Conservation (phyloP, 1,140 invertebrate genomes). For the Tigriopus japonicus region DNA sequence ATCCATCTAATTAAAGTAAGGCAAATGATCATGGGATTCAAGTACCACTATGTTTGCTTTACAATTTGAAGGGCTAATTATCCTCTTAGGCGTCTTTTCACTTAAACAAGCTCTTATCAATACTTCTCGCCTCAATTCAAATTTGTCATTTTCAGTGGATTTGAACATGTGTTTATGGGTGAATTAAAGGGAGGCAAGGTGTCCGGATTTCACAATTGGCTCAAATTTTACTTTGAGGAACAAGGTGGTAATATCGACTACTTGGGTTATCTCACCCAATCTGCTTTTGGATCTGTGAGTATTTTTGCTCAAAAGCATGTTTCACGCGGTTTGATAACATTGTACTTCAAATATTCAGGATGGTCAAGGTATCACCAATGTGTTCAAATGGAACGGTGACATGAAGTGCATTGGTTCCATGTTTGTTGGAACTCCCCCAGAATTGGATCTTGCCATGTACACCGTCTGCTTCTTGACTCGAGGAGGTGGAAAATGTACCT, state of each 20-base stretch:
- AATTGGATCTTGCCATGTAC: constrained; percentile 76
- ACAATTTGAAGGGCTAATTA: no score
- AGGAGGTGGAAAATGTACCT: constrained; percentile 43
- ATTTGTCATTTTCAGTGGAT: constrained; percentile 48
- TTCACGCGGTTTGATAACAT: background rate
- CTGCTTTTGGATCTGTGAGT: constrained; percentile 36
- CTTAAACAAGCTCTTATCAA: no score
- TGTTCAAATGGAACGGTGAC: constrained; percentile 47
- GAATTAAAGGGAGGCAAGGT: constrained; percentile 58
- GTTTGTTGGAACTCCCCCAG: constrained; percentile 77
- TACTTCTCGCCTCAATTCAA: background rate
- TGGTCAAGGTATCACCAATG: constrained; percentile 37
- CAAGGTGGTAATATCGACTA: constrained; percentile 43
- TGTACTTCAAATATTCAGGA: constrained; percentile 5
- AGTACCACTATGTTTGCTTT: no score
- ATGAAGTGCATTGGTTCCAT: constrained; percentile 56
- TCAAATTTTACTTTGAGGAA: constrained; percentile 61
- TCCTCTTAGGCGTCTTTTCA: no score
- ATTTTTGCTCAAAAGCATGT: background rate
- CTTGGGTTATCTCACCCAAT: constrained; percentile 51
- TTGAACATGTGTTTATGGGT: constrained; percentile 68
- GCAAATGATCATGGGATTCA: no score
- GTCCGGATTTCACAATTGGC: constrained; percentile 67
- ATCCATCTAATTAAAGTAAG: no score
- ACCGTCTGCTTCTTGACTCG: constrained; percentile 59